phyloP scores from a whole-genome alignment of 1,140 invertebrate species.

The Microplitis mediator region DNA sequence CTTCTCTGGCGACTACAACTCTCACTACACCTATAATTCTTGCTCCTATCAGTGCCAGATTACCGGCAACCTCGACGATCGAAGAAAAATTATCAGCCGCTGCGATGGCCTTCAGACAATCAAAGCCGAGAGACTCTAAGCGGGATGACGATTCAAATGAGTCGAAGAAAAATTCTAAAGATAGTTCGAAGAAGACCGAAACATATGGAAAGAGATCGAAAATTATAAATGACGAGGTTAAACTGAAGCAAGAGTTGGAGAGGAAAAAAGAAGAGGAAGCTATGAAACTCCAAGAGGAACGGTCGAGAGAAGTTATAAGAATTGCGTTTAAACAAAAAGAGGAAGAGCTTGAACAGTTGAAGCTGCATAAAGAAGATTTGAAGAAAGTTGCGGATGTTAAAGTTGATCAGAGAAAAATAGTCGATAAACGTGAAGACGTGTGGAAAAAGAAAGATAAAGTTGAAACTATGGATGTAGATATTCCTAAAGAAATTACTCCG shows the following conservation, averaged over 20 bases:
- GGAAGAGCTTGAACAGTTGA: conserved; percentile 43
- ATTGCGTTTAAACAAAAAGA: conserved; percentile 41
- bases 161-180: conserved; percentile 24
- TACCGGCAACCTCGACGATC: conserved; percentile 58
- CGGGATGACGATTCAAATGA: conserved; percentile 28
- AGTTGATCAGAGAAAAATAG: conserved; percentile 36
- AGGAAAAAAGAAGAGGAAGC: conserved; percentile 42
- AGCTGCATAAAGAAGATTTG: conserved; percentile 42
- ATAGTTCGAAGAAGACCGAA: background rate
- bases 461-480: conserved; percentile 33
- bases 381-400: conserved; percentile 42
- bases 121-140: conserved; percentile 29
- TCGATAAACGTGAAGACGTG: conserved; percentile 31
- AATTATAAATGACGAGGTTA: conserved; percentile 31
- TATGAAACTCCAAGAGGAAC: conserved; percentile 34
- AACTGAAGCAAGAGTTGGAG: conserved; percentile 17
- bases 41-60: conserved; percentile 53
- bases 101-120: conserved; percentile 48
- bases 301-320: conserved; percentile 37
- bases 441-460: conserved; percentile 37
- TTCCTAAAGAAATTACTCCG: conserved; percentile 31
- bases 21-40: conserved; percentile 37
- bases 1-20: conserved; percentile 26
- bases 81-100: conserved; percentile 58
- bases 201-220: conserved; percentile 41